Base-by-base conservation (phyloP, 2,888 invertebrate genomes). In the Autographa pulchrina region DNA sequence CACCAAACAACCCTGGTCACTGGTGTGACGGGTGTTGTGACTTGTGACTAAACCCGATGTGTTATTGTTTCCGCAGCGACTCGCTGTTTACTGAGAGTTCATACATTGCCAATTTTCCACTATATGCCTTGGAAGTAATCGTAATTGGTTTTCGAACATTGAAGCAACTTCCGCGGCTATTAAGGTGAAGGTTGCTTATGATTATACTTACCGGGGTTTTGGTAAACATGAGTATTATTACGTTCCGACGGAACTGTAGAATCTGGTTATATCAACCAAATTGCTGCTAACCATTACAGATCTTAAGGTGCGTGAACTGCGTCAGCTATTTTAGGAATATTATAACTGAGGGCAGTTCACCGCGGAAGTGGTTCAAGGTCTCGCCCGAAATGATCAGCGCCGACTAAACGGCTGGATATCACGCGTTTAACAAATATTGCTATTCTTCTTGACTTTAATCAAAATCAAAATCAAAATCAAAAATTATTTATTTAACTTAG, bases 1-100 rank as follows among this genome's bases (percentile, higher is more conserved):
- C 67, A 60, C 4, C 70, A 74, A 74, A 74, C 77, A 65, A 11
- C 13, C 25, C n/a, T n/a, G n/a, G n/a, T n/a, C n/a, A n/a, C 16
- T 16, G 18, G 25, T 38, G 25, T 38, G 64, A 64, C 59, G 62
- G 38, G 65, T 18, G 48, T 64, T 14, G n/a, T 1, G 43, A 64
- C 58, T n/a, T 25, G 58, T 20, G 59, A 54, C 18, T 20, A 18
- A 38, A 54, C 20, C 20, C 20, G 68, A 61, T 20, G 63, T 52
- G 65, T 72, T 58, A 56, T 62, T 56, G 32, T 48, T 65, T 43
- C 43, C n/a, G n/a, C 31, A 31, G 59, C 58, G 74, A 68, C 74
- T 16, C 48, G 11, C 54, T 62, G 64, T 61, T 20, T 20, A 54
- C 54, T 20, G 54, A 20, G 9, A 20, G 20, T 20, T 54, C 20